Evolutionary conservation across 2,888 invertebrate species (phyloP).

Genomic region (Rhaphigaster nebulosa): DNA sequence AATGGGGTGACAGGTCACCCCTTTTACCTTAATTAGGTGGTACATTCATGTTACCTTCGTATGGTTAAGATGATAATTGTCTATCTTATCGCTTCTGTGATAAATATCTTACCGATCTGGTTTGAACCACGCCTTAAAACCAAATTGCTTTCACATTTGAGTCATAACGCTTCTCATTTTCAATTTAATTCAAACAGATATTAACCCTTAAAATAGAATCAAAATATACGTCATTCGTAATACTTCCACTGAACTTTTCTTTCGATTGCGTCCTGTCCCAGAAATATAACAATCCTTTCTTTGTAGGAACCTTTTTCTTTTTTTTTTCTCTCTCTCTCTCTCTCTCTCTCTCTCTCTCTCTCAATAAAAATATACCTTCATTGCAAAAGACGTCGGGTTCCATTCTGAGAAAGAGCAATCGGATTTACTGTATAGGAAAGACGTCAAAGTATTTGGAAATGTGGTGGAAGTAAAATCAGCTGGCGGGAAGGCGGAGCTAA

Average conservation of each 20-base stretch:
- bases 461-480: conserved; percentile 28
- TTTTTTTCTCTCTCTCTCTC: background rate
- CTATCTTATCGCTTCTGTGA: too few species aligned
- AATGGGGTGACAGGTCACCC: too few species aligned
- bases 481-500: background rate
- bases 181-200: too few species aligned
- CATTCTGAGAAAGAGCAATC: background rate
- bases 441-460: conserved; percentile 33
- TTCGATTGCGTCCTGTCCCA: background rate
- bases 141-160: too few species aligned
- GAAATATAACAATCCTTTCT: conserved; percentile 16
- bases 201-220: background rate
- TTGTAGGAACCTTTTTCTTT: background rate
- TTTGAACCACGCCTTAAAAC: too few species aligned
- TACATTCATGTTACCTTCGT: too few species aligned
- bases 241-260: background rate
- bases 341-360: background rate
- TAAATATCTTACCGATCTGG: too few species aligned
- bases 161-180: too few species aligned
- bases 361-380: background rate
- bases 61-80: too few species aligned
- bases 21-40: too few species aligned
- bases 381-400: background rate
- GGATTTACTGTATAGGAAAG: conserved; percentile 17
- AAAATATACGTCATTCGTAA: background rate